Percentiles rank a stretch among this genome's conserved stretches.
These are phyloP conservation scores for Cheumatopsyche charites DNA, from an alignment of 1,140 invertebrate species.

Conservation along the genomic window DNA sequence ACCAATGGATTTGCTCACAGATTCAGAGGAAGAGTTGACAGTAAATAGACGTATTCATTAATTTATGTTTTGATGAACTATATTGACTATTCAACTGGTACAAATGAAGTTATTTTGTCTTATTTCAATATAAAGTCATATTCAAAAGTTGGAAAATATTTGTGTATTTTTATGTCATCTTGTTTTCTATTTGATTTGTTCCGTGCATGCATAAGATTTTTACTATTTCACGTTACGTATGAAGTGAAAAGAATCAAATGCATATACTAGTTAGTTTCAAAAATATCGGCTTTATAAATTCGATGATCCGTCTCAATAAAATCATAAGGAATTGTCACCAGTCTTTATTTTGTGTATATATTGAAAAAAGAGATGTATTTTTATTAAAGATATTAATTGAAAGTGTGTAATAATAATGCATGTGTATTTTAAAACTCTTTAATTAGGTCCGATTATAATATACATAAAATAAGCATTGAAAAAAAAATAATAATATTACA, in stretches of 20 bases:
- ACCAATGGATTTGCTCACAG: conserved; percentile 51
- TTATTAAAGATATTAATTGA: conserved; percentile 4
- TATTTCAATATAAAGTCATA: background rate
- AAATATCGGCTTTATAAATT: background rate
- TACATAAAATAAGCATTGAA: background rate
- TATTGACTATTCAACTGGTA: background rate
- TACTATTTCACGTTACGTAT: background rate
- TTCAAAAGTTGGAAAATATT: background rate
- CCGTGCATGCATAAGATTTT: background rate
- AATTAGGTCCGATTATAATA: background rate
- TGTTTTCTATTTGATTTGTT: background rate
- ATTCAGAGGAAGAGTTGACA: conserved; percentile 54
- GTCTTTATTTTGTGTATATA: background rate
- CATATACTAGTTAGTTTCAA: no score
- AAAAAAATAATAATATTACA: background rate
- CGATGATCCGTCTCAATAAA: conserved; percentile 6
- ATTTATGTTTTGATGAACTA: background rate
- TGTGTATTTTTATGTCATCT: background rate
- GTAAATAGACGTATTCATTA: conserved; percentile 13
- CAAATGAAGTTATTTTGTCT: background rate
- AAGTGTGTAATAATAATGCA: background rate
- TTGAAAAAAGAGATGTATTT: conserved; percentile 14
- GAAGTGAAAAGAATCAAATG: no score
- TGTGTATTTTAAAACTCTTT: background rate
- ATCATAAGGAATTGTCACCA: background rate